These are phyloP conservation scores for Meteorus cinctellus DNA, from an alignment of 2,888 invertebrate species.

Conservation along the genomic window DNA sequence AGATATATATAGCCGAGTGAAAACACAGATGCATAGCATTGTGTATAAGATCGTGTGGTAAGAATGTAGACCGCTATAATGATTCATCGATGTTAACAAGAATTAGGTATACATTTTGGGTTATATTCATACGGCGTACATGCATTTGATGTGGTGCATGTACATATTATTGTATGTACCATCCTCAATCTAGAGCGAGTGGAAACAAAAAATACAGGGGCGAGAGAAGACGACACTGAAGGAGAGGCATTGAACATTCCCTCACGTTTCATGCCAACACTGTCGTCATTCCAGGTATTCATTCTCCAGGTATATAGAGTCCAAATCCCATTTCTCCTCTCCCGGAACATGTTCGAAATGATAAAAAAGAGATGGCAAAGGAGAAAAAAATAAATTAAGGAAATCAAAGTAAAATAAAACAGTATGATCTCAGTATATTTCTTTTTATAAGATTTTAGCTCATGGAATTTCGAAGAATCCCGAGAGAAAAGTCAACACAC, in stretches of 20 bases:
- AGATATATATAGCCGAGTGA: no score
- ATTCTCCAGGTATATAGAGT: slow-evolving; percentile 45
- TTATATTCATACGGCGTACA: no score
- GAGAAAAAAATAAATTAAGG: background rate
- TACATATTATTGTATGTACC: no score
- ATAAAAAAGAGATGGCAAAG: background rate
- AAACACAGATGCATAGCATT: no score
- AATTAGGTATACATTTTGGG: no score
- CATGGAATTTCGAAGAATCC: slow-evolving; percentile 49
- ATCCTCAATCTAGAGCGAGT: no score
- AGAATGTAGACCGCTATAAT: no score
- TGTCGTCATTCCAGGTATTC: slow-evolving; percentile 65
- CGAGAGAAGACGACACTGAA: background rate
- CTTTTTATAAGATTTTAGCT: slow-evolving; percentile 41
- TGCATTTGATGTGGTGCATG: slow-evolving; percentile 1
- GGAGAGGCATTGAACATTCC: slow-evolving; percentile 66
- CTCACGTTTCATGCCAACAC: slow-evolving; percentile 66
- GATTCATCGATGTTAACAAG: no score
- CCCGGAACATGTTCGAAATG: background rate
- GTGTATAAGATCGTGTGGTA: no score
- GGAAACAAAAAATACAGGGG: background rate
- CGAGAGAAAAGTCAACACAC: slow-evolving; percentile 36
- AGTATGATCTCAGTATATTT: slow-evolving; percentile 31
- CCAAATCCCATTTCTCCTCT: slow-evolving; percentile 19
- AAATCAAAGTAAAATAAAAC: slow-evolving; percentile 11